Conservation (phyloP, 2,113 vertebrate species). For the Neotoma lepida region DNA sequence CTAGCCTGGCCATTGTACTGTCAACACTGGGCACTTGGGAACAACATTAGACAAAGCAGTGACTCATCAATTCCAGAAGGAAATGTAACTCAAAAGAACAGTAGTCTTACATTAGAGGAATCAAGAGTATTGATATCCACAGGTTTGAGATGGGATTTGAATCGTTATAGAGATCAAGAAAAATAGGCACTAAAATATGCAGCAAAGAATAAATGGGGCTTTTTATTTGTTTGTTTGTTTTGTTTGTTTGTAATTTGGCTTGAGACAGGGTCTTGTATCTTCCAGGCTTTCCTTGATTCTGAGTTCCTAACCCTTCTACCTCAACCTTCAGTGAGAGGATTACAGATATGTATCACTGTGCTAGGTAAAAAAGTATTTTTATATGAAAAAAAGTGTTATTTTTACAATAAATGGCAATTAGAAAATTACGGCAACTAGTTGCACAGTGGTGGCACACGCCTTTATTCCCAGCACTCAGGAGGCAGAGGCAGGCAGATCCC, state of each 20-base stretch:
- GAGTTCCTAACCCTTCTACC: neutral
- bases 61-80: neutral
- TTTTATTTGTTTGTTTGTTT: no score
- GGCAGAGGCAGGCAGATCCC: neutral
- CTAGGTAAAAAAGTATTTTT: neutral
- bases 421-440: neutral
- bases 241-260: neutral
- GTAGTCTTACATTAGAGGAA: neutral
- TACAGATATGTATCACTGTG: neutral
- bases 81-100: neutral
- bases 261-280: neutral
- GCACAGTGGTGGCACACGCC: neutral
- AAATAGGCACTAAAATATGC: neutral
- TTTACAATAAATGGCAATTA: neutral
- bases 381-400: neutral
- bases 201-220: neutral
- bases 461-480: neutral
- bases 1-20: neutral
- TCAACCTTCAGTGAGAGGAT: neutral
- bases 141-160: neutral
- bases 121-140: neutral
- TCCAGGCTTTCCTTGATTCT: neutral
- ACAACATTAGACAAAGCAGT: neutral
- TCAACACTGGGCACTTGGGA: neutral
- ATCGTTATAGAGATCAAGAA: neutral